Base-by-base conservation (phyloP, 1,140 invertebrate species). In the Meloidogyne floridensis region DNA sequence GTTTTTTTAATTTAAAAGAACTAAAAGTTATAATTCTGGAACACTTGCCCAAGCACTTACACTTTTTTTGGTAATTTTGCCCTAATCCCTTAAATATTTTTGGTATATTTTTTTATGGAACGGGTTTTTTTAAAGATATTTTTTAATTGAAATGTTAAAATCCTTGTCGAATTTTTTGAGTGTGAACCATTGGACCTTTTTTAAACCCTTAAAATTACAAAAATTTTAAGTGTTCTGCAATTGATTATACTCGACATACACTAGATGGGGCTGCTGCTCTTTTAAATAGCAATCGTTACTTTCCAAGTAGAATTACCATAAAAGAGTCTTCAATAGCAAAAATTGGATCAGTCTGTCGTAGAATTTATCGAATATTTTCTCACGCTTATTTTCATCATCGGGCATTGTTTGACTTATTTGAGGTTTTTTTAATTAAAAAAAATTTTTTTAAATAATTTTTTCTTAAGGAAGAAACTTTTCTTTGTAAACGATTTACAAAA, bases 231-330 rank as follows among this genome's bases (percentile, higher is more conserved):
- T 99, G 98, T 92, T 95, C 97, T 79, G 98, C 98, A 20, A 99
- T 99, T 90, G 97, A 99, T 91, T 99, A 99, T 89, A 99, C 97
- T 1, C 92, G 97, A 86, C 98, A 99, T 90, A 99, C 98, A n/a
- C 91, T 99, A 76, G 98, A 99, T 92, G 97, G 97, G 20, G 97
- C 98, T 80, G 96, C 97, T 76, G 98, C 96, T 92, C 92, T 99
- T 82, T 93, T 99, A 53, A 99, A 99, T 92, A 98, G 95, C 91
- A 98, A 98, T 91, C 98, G 98, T 93, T 99, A 99, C 92, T 99
- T 99, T 92, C 97, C 97, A 82, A 98, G 96, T 93, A 94, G 97
- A 91, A 95, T 99, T 11, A 98, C 95, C 91, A 98, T 99, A 87
- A 98, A 98, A 91, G 97, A 99, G 90, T 96, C 97, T 20, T 98